These are phyloP conservation scores for Mythimna albipuncta DNA, from an alignment of 2,888 invertebrate species.

Conservation along the genomic window DNA sequence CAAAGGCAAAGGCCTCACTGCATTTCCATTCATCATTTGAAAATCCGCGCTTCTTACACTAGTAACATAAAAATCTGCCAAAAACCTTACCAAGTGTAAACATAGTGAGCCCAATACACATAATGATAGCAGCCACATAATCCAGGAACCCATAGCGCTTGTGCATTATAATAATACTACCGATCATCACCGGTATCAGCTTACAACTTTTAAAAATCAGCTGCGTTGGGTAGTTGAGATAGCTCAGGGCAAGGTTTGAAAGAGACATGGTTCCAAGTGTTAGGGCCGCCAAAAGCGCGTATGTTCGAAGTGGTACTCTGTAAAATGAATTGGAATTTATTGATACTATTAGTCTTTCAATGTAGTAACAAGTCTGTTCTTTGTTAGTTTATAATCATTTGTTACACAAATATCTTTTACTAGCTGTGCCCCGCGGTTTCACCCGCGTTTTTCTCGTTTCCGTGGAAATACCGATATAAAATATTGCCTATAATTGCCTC, in stretches of 20 bases:
- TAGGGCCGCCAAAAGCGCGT: slow-evolving; percentile 95
- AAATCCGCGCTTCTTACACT: too few relatives aligned
- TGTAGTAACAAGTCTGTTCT: too few relatives aligned
- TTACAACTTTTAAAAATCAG: slow-evolving; percentile 99
- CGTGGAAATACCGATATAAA: too few relatives aligned
- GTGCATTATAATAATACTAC: slow-evolving; percentile 97
- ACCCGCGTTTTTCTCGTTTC: too few relatives aligned
- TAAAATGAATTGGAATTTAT: slow-evolving; percentile 67
- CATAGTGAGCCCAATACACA: slow-evolving; percentile 97
- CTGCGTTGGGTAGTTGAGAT: slow-evolving; percentile 99
- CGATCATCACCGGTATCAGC: slow-evolving; percentile 98
- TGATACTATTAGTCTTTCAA: too few relatives aligned
- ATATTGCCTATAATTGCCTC: too few relatives aligned
- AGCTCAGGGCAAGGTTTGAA: slow-evolving; percentile 98
- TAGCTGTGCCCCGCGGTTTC: too few relatives aligned
- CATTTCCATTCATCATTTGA: too few relatives aligned
- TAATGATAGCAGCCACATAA: slow-evolving; percentile 95
- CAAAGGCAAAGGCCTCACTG: too few relatives aligned
- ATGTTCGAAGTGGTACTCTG: slow-evolving; percentile 96
- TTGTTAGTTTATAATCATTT: too few relatives aligned
- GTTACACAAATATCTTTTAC: too few relatives aligned
- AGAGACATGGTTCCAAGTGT: slow-evolving; percentile 99
- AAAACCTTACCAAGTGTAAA: slow-evolving; percentile 95
- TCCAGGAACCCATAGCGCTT: slow-evolving; percentile 96
- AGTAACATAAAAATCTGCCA: not conserved